Percentiles rank a stretch among this genome's conserved stretches.
Conservation (phyloP, 2,113 vertebrate genomes). For the Rhinogobius similis region DNA sequence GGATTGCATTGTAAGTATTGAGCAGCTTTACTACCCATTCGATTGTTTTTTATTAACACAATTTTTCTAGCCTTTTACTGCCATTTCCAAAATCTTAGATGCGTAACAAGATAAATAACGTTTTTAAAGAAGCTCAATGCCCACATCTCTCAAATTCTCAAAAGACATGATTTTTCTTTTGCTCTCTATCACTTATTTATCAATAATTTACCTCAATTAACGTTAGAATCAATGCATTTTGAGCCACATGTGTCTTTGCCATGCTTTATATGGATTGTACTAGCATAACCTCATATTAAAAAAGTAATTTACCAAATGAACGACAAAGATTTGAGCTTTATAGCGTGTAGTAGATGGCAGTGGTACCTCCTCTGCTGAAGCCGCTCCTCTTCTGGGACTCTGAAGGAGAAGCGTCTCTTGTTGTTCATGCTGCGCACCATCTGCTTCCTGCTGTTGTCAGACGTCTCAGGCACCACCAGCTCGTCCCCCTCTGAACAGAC, state of each 20-base stretch:
- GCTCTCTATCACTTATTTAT: too few relatives aligned
- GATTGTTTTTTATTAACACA: too few relatives aligned
- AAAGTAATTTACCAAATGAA: neutral
- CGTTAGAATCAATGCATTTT: neutral
- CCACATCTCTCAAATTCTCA: too few relatives aligned
- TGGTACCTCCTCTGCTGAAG: constrained; percentile 93
- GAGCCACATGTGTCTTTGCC: neutral
- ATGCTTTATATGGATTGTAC: neutral
- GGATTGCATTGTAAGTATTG: neutral
- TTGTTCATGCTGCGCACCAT: constrained; percentile 97
- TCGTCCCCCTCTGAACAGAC: constrained; percentile 90
- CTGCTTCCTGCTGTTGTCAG: constrained; percentile 97
- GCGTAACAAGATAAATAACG: neutral
- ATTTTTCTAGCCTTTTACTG: neutral
- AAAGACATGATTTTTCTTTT: too few relatives aligned
- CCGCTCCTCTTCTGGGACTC: constrained; percentile 94
- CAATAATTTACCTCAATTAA: too few relatives aligned
- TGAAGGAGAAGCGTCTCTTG: constrained; percentile 95
- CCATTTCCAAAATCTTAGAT: neutral
- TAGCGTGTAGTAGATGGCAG: neutral
- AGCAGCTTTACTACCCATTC: neutral
- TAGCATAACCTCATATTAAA: neutral
- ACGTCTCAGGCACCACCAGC: constrained; percentile 95
- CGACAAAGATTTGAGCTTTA: neutral
- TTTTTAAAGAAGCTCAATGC: too few relatives aligned